These are phyloP conservation scores for Muscina levida DNA, from an alignment of 2,888 invertebrate species.

Conservation along the genomic window DNA sequence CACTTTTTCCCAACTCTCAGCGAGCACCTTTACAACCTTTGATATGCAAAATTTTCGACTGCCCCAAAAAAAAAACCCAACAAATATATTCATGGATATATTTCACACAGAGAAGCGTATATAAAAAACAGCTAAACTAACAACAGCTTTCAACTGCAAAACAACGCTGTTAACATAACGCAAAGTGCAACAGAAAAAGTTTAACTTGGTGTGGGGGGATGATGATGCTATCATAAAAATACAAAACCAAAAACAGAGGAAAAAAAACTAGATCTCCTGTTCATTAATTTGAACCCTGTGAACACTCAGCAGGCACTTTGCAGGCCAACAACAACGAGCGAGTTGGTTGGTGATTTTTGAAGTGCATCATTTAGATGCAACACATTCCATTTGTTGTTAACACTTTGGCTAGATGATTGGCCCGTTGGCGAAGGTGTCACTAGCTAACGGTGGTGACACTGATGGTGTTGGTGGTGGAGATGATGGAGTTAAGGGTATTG, in stretches of 20 bases:
- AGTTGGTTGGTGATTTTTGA: constrained; percentile 57
- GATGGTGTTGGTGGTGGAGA: background rate
- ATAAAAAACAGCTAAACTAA: constrained; percentile 19
- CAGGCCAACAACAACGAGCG: constrained; percentile 25
- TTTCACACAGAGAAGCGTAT: constrained; percentile 16
- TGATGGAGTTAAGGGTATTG: background rate
- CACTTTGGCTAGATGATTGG: constrained; percentile 1
- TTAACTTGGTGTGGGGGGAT: background rate
- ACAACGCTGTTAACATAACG: constrained; percentile 28
- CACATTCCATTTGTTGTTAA: constrained; percentile 4
- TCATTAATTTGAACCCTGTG: too few species aligned
- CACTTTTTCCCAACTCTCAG: background rate
- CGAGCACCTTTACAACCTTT: background rate
- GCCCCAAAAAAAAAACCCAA: background rate
- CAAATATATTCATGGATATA: constrained; percentile 33
- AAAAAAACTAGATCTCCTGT: too few species aligned
- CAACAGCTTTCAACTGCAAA: background rate
- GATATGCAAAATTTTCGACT: too few species aligned
- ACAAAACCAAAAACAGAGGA: too few species aligned
- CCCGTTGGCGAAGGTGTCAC: too few species aligned
- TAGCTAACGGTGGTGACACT: background rate
- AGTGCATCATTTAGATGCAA: constrained; percentile 59
- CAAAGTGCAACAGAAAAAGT: constrained; percentile 29
- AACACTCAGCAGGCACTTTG: too few species aligned
- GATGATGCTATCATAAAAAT: too few species aligned